phyloP scores from a whole-genome alignment of 2,797 vertebrate genomes.

The Enteromius fasciolatus region DNA sequence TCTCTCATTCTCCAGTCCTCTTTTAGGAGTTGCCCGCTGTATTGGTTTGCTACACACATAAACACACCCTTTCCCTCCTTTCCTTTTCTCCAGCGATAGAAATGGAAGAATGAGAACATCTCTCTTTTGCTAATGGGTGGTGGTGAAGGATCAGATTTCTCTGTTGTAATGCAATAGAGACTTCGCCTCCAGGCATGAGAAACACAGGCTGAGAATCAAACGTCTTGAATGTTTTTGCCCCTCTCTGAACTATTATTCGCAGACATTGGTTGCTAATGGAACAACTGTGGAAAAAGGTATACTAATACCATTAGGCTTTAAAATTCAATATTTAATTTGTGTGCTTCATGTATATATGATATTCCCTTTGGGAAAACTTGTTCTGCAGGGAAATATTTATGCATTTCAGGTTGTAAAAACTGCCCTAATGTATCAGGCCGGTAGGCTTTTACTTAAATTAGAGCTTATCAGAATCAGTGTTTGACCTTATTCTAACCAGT shows the following conservation, averaged over 20 bases:
- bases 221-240: not conserved
- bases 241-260: conserved; percentile 1
- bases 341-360: not conserved
- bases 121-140: conserved; percentile 48
- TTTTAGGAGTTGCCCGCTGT: conserved; percentile 20
- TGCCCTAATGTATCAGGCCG: not conserved
- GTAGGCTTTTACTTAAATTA: conserved; percentile 26
- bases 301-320: conserved; percentile 23
- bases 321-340: not conserved
- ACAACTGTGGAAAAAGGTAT: conserved; percentile 10
- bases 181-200: conserved; percentile 32
- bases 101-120: conserved; percentile 32
- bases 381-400: conserved; percentile 1
- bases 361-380: not conserved
- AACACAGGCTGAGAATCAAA: conserved; percentile 30
- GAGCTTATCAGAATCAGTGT: conserved; percentile 23
- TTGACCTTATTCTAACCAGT: conserved; percentile 23
- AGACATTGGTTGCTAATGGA: conserved; percentile 21
- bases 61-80: not conserved
- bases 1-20: conserved; percentile 32
- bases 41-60: conserved; percentile 26
- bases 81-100: conserved; percentile 18
- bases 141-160: conserved; percentile 45
- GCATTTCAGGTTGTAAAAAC: conserved; percentile 7
- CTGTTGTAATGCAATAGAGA: conserved; percentile 28